A percentile compares a stretch with the other conserved stretches of the same genome.
Conservation (phyloP, 2,888 invertebrate genomes). For the Tenthredo distinguenda region DNA sequence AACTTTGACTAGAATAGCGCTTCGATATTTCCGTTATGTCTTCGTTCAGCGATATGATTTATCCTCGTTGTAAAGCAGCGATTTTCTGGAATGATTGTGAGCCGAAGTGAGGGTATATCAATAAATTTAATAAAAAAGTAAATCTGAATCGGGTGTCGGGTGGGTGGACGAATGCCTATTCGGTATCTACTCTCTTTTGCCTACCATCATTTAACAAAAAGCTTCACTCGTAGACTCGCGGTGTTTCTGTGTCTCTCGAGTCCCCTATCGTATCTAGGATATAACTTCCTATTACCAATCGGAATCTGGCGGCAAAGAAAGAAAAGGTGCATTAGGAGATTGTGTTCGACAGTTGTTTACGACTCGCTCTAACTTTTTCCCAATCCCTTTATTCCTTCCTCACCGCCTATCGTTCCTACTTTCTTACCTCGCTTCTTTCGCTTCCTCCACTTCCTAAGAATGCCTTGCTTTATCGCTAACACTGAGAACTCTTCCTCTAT, state of each 20-base stretch:
- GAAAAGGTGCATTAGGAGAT: slow-evolving; percentile 75
- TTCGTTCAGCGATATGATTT: background rate
- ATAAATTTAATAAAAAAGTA: slow-evolving; percentile 4
- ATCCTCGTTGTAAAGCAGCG: background rate
- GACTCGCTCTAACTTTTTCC: slow-evolving; percentile 66
- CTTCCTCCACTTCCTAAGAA: background rate
- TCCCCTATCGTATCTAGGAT: slow-evolving; percentile 62
- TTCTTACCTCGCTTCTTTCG: slow-evolving; percentile 28
- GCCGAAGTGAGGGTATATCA: background rate
- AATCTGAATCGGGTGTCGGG: slow-evolving; percentile 2
- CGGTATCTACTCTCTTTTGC: background rate
- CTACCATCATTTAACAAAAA: slow-evolving; percentile 28
- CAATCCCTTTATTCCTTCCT: slow-evolving; percentile 34
- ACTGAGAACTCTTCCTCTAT: background rate
- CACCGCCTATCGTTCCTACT: slow-evolving; percentile 26
- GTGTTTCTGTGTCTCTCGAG: slow-evolving; percentile 55
- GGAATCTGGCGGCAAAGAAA: slow-evolving; percentile 67
- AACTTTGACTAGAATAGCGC: no score
- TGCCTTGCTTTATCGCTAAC: slow-evolving; percentile 20
- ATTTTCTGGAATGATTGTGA: background rate
- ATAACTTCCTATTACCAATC: slow-evolving; percentile 73
- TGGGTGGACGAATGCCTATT: background rate
- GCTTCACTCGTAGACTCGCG: slow-evolving; percentile 26
- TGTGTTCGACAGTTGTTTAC: slow-evolving; percentile 77
- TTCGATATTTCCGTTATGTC: background rate